Evolutionary conservation across 2,113 vertebrate species (phyloP).

Genomic region (Mirza zaza): DNA sequence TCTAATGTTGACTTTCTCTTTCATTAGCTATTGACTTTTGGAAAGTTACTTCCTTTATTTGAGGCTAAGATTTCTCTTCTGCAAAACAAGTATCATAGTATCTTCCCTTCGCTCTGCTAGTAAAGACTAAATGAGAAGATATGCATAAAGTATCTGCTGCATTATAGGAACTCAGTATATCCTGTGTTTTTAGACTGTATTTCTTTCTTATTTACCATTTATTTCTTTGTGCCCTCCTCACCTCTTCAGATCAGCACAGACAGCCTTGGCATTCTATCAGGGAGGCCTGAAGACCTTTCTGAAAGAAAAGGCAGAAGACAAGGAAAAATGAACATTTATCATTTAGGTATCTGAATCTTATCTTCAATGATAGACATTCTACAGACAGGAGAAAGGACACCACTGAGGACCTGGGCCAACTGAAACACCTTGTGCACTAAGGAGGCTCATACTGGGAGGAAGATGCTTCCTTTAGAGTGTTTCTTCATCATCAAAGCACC

Average conservation of each 20-base stretch:
- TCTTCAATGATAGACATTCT: background rate
- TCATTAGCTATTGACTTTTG: background rate
- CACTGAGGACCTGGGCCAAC: accelerated
- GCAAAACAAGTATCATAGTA: background rate
- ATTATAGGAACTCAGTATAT: background rate
- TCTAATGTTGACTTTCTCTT: background rate
- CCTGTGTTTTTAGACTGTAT: background rate
- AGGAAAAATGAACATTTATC: background rate
- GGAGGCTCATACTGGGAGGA: background rate
- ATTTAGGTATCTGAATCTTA: background rate
- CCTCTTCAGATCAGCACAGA: background rate
- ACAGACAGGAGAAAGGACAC: background rate
- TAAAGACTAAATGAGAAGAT: background rate
- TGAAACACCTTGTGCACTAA: background rate
- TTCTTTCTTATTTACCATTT: background rate
- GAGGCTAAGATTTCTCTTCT: background rate
- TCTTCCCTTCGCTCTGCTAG: background rate
- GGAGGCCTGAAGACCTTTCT: background rate
- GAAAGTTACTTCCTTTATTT: background rate
- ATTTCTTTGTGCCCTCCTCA: background rate
- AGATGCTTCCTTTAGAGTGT: background rate
- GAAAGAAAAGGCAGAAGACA: background rate
- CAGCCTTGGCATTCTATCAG: background rate
- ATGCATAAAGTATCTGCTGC: background rate
- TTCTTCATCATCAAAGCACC: constrained; percentile 6